Percentiles rank a stretch among this genome's conserved stretches.
phyloP scores from a whole-genome alignment of 2,113 vertebrate genomes.

The Podarcis muralis region DNA sequence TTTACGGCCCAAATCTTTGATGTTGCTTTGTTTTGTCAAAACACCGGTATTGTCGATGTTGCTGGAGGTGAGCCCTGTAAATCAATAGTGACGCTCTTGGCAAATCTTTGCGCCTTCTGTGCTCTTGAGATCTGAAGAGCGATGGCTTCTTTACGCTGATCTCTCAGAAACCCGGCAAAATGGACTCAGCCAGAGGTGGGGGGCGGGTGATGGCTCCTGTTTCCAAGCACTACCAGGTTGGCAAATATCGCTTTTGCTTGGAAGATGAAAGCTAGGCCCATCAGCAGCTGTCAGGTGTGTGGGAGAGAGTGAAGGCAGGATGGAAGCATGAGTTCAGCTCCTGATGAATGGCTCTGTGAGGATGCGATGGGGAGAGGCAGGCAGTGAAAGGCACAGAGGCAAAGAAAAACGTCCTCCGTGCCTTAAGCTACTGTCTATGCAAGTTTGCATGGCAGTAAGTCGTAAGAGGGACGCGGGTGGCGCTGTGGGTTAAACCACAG shows the following conservation, averaged over 20 bases:
- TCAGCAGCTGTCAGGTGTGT: not conserved
- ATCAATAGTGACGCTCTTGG: constrained; percentile 49
- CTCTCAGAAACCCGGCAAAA: not conserved
- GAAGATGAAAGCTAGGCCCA: not conserved
- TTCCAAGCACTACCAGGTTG: not conserved
- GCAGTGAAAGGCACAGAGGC: too few species aligned
- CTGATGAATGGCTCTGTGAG: too few species aligned
- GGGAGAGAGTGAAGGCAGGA: not conserved
- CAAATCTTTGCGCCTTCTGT: constrained; percentile 21
- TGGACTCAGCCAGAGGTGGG: not conserved
- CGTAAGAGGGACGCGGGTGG: too few species aligned
- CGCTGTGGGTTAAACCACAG: too few species aligned
- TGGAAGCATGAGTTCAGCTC: not conserved
- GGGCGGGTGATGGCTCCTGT: rapidly evolving
- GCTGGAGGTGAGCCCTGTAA: constrained; percentile 68
- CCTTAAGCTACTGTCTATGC: too few species aligned
- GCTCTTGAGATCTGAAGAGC: constrained; percentile 32
- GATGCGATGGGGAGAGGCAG: too few species aligned
- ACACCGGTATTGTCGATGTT: constrained; percentile 64
- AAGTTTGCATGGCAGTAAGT: too few species aligned
- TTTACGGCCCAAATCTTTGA: constrained; percentile 61
- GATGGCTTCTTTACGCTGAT: constrained; percentile 8
- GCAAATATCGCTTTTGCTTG: not conserved
- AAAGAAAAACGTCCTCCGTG: too few species aligned
- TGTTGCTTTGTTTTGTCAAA: constrained; percentile 65